These are phyloP conservation scores for Melikaiella ostensackeni DNA, from an alignment of 2,888 invertebrate species.

Conservation along the genomic window DNA sequence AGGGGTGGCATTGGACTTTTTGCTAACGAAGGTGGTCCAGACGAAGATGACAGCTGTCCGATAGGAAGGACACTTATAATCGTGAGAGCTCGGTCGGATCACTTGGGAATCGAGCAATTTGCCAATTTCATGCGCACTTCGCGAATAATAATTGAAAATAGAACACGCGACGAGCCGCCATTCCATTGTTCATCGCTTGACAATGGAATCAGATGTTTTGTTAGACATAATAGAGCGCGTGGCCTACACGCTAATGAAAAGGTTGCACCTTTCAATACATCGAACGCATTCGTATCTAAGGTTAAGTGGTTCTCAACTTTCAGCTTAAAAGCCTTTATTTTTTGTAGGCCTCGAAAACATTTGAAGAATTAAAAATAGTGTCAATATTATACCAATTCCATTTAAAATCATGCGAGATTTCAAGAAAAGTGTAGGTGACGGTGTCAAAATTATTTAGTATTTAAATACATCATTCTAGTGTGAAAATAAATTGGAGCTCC, in stretches of 20 bases:
- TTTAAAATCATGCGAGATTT: no score
- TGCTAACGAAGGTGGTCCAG: constrained; percentile 37
- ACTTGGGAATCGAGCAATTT: constrained; percentile 65
- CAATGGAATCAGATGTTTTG: constrained; percentile 76
- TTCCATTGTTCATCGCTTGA: constrained; percentile 63
- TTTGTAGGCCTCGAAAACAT: no score
- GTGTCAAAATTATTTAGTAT: no score
- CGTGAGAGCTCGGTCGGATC: constrained; percentile 25
- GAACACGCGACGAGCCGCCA: constrained; percentile 68
- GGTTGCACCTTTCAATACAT: constrained; percentile 74
- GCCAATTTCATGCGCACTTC: constrained; percentile 69
- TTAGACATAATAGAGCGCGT: constrained; percentile 74
- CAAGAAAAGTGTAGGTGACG: no score
- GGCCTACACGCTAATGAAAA: constrained; percentile 76
- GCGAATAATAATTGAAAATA: constrained; percentile 70
- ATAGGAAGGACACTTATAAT: constrained; percentile 14
- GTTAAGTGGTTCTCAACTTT: constrained; percentile 53
- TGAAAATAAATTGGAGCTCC: no score
- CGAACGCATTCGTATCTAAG: constrained; percentile 55
- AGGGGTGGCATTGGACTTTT: constrained; percentile 14
- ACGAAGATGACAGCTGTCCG: constrained; percentile 37
- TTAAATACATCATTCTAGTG: no score
- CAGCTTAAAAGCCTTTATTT: background rate
- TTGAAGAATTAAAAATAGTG: no score
- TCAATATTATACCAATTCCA: no score